Evolutionary conservation across 2,888 invertebrate genomes (phyloP).

Genomic region (Oasisia sp.): DNA sequence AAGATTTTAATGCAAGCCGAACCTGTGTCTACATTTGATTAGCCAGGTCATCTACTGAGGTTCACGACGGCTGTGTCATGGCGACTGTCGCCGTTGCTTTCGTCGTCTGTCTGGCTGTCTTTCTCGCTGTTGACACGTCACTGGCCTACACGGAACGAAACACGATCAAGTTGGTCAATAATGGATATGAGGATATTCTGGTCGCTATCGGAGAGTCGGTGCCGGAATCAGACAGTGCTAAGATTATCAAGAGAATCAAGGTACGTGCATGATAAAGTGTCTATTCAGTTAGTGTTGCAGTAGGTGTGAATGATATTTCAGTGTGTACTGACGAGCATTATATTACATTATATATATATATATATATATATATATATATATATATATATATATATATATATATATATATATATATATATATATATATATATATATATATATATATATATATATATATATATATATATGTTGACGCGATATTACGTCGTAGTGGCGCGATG

Average conservation of each 20-base stretch:
- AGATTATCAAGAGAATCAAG: not conserved
- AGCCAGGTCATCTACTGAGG: no score
- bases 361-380: not conserved
- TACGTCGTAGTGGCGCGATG: no score
- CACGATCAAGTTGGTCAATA: constrained; percentile 29
- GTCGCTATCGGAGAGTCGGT: not conserved
- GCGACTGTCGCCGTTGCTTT: not conserved
- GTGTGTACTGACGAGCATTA: not conserved
- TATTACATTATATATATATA: not conserved
- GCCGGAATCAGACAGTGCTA: not conserved
- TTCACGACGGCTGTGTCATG: no score
- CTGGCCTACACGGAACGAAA: constrained; percentile 29
- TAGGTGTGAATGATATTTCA: not conserved
- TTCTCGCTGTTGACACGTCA: constrained; percentile 31
- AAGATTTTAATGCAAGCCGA: no score
- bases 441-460: not conserved
- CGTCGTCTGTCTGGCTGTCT: not conserved
- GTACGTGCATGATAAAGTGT: not conserved
- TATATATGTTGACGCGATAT: no score
- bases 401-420: not conserved
- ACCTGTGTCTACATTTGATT: no score
- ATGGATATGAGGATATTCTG: constrained; percentile 20
- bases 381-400: not conserved
- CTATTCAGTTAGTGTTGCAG: not conserved
- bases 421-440: not conserved